A percentile compares a stretch with the other conserved stretches of the same genome.
phyloP scores from a whole-genome alignment of 2,888 invertebrate species.

The Macrophya alboannulata region DNA sequence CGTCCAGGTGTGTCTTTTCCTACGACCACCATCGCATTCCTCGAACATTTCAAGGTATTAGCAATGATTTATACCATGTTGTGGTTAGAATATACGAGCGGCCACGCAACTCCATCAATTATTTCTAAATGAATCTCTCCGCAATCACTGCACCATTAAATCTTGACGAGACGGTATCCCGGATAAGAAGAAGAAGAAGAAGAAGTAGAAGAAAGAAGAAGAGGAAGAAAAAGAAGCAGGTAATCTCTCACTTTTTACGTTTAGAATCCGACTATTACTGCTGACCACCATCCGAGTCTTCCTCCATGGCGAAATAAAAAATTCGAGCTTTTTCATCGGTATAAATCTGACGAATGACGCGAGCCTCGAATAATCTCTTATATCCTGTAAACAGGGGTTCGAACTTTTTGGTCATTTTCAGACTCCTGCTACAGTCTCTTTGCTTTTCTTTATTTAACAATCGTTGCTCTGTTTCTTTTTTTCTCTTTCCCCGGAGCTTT shows the following conservation, averaged over 20 bases:
- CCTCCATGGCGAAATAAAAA: background rate
- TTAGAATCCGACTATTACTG: conserved; percentile 3
- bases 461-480: background rate
- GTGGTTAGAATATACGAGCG: background rate
- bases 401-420: background rate
- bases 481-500: background rate
- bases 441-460: background rate
- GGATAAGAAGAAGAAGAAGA: background rate
- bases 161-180: conserved; percentile 63
- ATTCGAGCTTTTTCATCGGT: background rate
- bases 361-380: background rate
- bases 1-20: conserved; percentile 45
- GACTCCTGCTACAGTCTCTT: background rate
- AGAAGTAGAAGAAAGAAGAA: background rate
- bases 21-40: background rate
- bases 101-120: conserved; percentile 32
- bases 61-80: conserved; percentile 39
- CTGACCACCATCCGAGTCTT: background rate
- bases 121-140: conserved; percentile 23
- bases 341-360: conserved; percentile 8
- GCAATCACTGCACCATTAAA: conserved; percentile 1
- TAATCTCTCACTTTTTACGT: conserved; percentile 10
- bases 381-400: background rate
- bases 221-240: background rate
- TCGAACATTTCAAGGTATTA: conserved; percentile 32